Evolutionary conservation across 2,797 vertebrate species (phyloP).

Genomic region (Leptodactylus fallax): DNA sequence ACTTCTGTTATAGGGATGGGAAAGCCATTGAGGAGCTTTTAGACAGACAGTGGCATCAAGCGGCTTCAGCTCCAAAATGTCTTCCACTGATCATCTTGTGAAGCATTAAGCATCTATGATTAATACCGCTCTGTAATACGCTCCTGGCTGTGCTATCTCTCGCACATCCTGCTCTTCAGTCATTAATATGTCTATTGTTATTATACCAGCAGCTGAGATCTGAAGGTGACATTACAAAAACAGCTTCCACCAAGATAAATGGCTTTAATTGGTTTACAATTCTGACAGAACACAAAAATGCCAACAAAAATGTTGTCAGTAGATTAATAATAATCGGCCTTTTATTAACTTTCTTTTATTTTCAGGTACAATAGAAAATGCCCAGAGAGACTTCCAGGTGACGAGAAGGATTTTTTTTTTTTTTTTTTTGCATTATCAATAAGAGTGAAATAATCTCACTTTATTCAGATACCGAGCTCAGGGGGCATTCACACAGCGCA

Average conservation of each 20-base stretch:
- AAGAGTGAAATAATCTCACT: neutral
- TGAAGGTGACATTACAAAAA: constrained; percentile 30
- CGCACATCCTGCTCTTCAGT: neutral
- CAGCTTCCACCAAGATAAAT: constrained; percentile 1
- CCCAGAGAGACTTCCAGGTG: neutral
- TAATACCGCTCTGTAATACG: neutral
- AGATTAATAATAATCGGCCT: neutral
- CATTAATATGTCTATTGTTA: neutral
- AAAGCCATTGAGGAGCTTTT: neutral
- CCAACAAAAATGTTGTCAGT: neutral
- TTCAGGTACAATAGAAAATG: neutral
- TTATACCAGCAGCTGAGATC: neutral
- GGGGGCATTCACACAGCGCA: neutral
- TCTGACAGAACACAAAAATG: constrained; percentile 5
- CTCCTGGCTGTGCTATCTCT: neutral
- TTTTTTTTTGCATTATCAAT: constrained; percentile 12
- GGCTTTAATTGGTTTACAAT: constrained; percentile 4
- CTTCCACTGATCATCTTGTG: neutral
- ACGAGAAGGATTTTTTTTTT: neutral
- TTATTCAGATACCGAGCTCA: neutral
- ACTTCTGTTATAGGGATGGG: neutral
- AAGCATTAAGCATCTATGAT: neutral
- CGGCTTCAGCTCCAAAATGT: neutral
- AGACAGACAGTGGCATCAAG: neutral
- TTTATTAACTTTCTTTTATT: constrained; percentile 24